phyloP scores from a whole-genome alignment of 2,797 vertebrate genomes.

The Chrysocyon brachyurus region DNA sequence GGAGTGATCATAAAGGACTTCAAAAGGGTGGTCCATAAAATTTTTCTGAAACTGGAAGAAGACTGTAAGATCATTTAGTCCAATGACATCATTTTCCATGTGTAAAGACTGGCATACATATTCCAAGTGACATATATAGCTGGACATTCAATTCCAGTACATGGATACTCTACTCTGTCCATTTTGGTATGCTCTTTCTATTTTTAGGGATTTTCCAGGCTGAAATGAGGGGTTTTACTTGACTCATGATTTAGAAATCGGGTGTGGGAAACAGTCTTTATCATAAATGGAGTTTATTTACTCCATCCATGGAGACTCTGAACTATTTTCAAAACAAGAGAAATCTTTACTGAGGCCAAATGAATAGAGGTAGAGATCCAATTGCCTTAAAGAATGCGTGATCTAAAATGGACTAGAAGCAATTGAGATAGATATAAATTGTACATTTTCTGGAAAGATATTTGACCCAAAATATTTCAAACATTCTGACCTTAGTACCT shows the following conservation, averaged over 20 bases:
- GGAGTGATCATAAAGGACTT: neutral
- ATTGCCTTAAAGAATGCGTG: neutral
- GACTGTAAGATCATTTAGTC: neutral
- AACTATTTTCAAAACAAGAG: neutral
- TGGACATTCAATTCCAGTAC: no score
- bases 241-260: neutral
- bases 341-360: neutral
- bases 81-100: neutral
- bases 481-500: neutral
- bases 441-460: slow-evolving; percentile 12
- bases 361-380: neutral
- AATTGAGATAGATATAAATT: neutral
- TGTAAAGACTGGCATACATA: neutral
- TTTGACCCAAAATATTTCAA: slow-evolving; percentile 20
- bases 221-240: neutral
- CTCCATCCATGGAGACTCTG: neutral
- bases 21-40: neutral
- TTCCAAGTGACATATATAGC: neutral
- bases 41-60: neutral
- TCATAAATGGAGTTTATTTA: neutral
- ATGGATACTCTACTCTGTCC: neutral
- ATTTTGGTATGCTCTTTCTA: neutral
- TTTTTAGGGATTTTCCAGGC: neutral
- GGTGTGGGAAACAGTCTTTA: neutral
- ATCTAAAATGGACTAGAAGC: neutral